Conservation (phyloP, 2,888 invertebrate species). For the Sturmia bella region DNA sequence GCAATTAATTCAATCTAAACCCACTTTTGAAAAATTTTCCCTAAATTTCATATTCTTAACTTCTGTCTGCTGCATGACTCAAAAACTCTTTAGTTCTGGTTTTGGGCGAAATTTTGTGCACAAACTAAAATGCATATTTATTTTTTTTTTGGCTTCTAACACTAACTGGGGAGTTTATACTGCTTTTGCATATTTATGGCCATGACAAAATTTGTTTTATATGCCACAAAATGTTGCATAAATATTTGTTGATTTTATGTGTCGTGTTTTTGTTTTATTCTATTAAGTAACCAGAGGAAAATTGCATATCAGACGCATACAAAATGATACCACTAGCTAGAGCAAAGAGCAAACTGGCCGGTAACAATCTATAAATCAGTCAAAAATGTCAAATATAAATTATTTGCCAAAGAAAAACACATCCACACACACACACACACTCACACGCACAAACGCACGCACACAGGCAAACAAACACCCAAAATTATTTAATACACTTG, state of each 20-base stretch:
- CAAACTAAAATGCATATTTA: no score
- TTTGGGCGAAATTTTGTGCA: no score
- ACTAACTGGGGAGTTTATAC: slow-evolving; percentile 7
- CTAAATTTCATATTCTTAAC: no score
- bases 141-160: slow-evolving; percentile 1
- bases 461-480: slow-evolving; percentile 5
- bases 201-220: slow-evolving; percentile 43
- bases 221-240: slow-evolving; percentile 54
- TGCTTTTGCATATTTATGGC: slow-evolving; percentile 3
- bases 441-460: neutral
- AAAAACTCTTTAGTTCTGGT: no score
- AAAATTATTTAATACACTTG: slow-evolving; percentile 50
- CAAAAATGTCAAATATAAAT: slow-evolving; percentile 72
- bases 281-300: neutral
- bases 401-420: slow-evolving; percentile 62
- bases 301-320: neutral
- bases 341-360: slow-evolving; percentile 46
- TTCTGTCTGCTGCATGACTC: no score
- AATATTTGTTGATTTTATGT: slow-evolving; percentile 44
- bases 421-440: slow-evolving; percentile 28
- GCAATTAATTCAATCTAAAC: no score
- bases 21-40: no score
- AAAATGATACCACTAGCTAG: neutral
- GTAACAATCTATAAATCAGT: slow-evolving; percentile 71
- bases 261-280: neutral